Percentiles rank a stretch among this genome's conserved stretches.
phyloP scores from a whole-genome alignment of 2,888 invertebrate species.

The Stenolophus ochropezus region DNA sequence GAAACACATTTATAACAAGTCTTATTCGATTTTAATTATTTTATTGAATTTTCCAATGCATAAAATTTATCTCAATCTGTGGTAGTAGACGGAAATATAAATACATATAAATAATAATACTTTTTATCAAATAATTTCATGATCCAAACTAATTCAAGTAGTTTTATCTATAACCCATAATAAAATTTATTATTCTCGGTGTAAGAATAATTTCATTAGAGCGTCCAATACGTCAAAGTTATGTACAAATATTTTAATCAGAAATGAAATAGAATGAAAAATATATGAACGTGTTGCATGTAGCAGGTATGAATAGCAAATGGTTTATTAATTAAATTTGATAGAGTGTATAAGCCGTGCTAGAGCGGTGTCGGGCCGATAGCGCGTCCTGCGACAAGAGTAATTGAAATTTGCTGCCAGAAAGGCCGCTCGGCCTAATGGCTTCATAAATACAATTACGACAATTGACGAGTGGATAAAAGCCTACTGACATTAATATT shows the following conservation, averaged over 20 bases:
- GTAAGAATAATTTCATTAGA: not conserved
- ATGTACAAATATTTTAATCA: not conserved
- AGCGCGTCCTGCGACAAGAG: constrained; percentile 1
- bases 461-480: constrained; percentile 34
- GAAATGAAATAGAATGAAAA: not conserved
- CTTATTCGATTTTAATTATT: no score
- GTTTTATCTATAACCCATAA: not conserved
- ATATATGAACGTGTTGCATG: not conserved
- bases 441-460: constrained; percentile 46
- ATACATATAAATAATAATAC: not conserved
- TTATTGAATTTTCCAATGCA: no score
- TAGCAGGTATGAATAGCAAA: not conserved
- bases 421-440: constrained; percentile 24
- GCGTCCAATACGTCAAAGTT: not conserved
- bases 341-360: not conserved
- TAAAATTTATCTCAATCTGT: no score
- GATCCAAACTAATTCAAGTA: not conserved
- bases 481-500: constrained; percentile 29
- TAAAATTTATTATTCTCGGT: not conserved
- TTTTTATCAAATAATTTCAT: not conserved
- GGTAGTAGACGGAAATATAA: no score
- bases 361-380: constrained; percentile 1
- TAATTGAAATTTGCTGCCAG: constrained; percentile 44
- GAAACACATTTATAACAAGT: no score
- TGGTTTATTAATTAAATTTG: constrained; percentile 22